phyloP scores from a whole-genome alignment of 2,113 vertebrate species.

The Todiramphus saurophagus region DNA sequence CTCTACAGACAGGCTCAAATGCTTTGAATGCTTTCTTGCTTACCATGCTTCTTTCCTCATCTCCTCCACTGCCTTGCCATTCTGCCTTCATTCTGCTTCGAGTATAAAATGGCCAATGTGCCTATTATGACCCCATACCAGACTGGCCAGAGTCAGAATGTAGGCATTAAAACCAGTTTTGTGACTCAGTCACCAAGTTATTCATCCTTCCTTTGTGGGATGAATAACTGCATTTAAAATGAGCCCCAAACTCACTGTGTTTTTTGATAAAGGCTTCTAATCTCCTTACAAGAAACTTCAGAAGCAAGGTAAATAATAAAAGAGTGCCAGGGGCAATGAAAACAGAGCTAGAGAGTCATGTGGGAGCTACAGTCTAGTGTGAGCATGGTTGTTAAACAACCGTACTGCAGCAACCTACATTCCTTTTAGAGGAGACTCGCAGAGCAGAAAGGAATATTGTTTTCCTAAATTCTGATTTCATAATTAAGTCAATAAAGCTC shows the following conservation, averaged over 20 bases:
- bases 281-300: background rate
- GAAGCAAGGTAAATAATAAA: slow-evolving; percentile 31
- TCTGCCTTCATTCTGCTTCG: fast-evolving
- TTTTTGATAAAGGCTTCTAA: background rate
- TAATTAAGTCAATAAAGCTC: background rate
- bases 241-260: background rate
- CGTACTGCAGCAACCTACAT: background rate
- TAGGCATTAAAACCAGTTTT: background rate
- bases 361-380: background rate
- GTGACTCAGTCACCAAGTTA: background rate
- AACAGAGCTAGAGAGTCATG: background rate
- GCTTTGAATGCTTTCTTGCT: background rate
- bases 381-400: background rate
- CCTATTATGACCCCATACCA: background rate
- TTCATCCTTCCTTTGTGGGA: background rate
- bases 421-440: background rate
- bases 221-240: slow-evolving; percentile 9
- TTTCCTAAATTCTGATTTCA: background rate
- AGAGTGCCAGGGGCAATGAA: background rate
- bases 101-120: background rate
- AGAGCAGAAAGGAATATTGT: background rate
- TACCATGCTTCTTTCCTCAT: fast-evolving
- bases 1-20: background rate
- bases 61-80: background rate
- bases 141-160: background rate